These are phyloP conservation scores for Drosophila tani DNA, from an alignment of 1,140 invertebrate species.

Conservation along the genomic window DNA sequence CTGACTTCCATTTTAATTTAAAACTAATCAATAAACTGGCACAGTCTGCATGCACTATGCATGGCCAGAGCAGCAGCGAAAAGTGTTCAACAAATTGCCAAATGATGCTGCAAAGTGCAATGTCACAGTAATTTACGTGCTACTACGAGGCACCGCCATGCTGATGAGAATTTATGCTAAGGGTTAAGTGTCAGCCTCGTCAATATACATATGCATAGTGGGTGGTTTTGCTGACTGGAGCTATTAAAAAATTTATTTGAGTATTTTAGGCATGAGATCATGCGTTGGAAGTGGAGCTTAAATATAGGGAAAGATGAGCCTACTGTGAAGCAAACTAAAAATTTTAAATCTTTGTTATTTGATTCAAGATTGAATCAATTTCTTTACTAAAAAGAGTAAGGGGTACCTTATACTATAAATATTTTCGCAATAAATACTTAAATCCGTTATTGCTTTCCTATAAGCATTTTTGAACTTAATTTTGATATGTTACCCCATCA, in stretches of 20 bases:
- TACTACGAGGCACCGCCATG: slow-evolving; percentile 47
- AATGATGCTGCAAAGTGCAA: slow-evolving; percentile 77
- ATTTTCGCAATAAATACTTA: no score
- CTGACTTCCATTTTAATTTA: slow-evolving; percentile 70
- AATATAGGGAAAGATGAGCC: background rate
- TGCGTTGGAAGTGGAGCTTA: background rate
- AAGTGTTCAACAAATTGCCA: slow-evolving; percentile 64
- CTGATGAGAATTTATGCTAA: slow-evolving; percentile 82
- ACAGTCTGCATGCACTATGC: slow-evolving; percentile 11
- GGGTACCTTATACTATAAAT: no score
- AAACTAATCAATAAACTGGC: slow-evolving; percentile 77
- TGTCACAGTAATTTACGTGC: slow-evolving; percentile 81
- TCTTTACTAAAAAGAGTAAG: background rate
- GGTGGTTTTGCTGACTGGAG: background rate
- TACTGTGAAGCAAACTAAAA: background rate
- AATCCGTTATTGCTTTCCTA: background rate
- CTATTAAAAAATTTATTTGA: slow-evolving; percentile 7
- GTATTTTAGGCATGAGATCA: slow-evolving; percentile 13
- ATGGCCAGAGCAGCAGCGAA: slow-evolving; percentile 15
- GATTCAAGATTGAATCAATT: background rate
- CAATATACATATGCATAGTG: slow-evolving; percentile 48
- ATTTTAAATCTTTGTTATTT: no score
- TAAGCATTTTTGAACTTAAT: no score
- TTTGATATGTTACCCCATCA: background rate
- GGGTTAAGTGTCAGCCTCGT: slow-evolving; percentile 69